phyloP scores from a whole-genome alignment of 2,113 vertebrate genomes.

The Acanthochromis polyacanthus region DNA sequence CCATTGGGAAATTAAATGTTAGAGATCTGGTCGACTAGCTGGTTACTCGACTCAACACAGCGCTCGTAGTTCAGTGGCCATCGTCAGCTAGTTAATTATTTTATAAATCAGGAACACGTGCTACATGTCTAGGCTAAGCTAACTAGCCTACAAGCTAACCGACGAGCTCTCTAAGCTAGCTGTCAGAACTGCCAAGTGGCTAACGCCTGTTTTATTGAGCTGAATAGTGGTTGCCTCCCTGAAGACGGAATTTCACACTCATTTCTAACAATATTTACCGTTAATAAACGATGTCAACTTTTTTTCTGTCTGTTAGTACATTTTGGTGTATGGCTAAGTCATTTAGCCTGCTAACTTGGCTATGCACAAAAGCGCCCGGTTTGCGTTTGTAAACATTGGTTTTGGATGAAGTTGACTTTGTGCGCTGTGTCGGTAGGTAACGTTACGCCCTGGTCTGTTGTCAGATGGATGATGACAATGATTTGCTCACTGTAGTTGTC shows the following conservation, averaged over 20 bases:
- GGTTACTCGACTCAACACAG: not conserved
- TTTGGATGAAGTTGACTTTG: constrained; percentile 1
- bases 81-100: constrained; percentile 58
- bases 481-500: not conserved
- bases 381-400: constrained; percentile 71
- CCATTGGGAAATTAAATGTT: not conserved
- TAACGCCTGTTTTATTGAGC: not conserved
- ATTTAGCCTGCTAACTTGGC: constrained; percentile 49
- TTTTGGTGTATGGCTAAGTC: constrained; percentile 25
- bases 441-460: not conserved
- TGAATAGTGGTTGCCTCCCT: not conserved
- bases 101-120: constrained; percentile 80
- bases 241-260: not conserved
- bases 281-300: not conserved
- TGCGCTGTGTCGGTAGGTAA: not conserved
- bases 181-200: constrained; percentile 57
- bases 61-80: constrained; percentile 4
- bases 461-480: not conserved
- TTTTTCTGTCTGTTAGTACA: not conserved
- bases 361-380: constrained; percentile 28
- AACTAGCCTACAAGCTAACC: constrained; percentile 61
- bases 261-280: accelerated
- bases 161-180: constrained; percentile 56
- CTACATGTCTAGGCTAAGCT: constrained; percentile 81
- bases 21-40: not conserved